phyloP scores from a whole-genome alignment of 2,113 vertebrate genomes.

The Channa argus region DNA sequence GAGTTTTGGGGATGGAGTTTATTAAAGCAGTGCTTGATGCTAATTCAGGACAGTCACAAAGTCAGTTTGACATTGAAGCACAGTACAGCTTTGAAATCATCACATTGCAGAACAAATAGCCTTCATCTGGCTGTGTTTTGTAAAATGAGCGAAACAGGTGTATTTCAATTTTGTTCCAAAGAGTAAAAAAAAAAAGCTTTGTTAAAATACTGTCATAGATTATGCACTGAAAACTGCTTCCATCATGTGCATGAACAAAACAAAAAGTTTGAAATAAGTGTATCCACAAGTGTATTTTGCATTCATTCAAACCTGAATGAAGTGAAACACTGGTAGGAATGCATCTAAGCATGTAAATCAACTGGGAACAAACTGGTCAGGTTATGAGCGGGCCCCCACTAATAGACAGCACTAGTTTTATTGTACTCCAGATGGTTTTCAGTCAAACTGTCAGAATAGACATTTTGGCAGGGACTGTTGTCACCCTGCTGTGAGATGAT shows the following conservation, averaged over 20 bases:
- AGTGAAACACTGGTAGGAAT: background rate
- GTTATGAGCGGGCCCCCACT: constrained; percentile 7
- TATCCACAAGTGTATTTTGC: too few species aligned
- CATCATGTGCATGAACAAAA: background rate
- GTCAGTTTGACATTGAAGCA: constrained; percentile 36
- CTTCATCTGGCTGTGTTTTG: too few species aligned
- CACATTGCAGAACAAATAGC: too few species aligned
- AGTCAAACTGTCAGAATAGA: constrained; percentile 36
- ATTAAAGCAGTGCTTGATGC: constrained; percentile 15
- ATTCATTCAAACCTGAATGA: background rate
- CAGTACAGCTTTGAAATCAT: background rate
- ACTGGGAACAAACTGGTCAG: background rate
- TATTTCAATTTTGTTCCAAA: background rate
- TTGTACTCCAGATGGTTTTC: constrained; percentile 26
- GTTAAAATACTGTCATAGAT: background rate
- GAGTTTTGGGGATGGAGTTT: constrained; percentile 18
- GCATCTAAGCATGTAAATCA: background rate
- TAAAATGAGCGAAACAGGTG: too few species aligned
- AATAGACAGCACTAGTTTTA: constrained; percentile 29
- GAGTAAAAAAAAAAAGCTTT: background rate
- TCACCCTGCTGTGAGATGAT: constrained; percentile 31
- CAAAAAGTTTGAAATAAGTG: too few species aligned
- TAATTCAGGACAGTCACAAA: constrained; percentile 12
- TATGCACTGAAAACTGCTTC: background rate
- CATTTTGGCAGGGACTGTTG: constrained; percentile 28